Evolutionary conservation across 2,888 invertebrate species (phyloP).

Genomic region (Cacoxenus indagator): DNA sequence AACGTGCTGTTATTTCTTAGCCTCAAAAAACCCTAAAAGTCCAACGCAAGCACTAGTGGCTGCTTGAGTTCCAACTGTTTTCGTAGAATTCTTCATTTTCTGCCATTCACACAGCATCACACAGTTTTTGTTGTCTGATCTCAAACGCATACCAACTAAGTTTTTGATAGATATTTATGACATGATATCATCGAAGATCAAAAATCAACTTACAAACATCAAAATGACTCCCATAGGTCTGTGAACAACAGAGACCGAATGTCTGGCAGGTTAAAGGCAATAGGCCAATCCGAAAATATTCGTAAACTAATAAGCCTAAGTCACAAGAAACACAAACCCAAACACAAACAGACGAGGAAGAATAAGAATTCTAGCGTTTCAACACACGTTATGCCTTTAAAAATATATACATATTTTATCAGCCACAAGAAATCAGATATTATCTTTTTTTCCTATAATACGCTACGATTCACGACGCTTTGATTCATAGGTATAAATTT

Average conservation of each 20-base stretch:
- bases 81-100: neutral
- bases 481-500: constrained; percentile 69
- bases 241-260: constrained; percentile 47
- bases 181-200: constrained; percentile 57
- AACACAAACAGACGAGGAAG: constrained; percentile 25
- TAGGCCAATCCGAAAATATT: constrained; percentile 26
- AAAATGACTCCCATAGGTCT: constrained; percentile 50
- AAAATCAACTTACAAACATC: constrained; percentile 41
- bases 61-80: neutral
- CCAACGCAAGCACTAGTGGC: no score
- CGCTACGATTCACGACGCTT: constrained; percentile 32
- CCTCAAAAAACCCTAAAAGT: no score
- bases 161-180: constrained; percentile 58
- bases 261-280: constrained; percentile 41
- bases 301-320: constrained; percentile 31
- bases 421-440: constrained; percentile 67
- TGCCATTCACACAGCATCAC: neutral
- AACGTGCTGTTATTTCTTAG: no score
- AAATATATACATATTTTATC: constrained; percentile 66
- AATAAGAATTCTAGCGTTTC: constrained; percentile 16
- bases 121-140: neutral
- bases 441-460: constrained; percentile 3
- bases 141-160: constrained; percentile 40
- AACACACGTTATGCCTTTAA: constrained; percentile 50
- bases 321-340: constrained; percentile 22